These are phyloP conservation scores for Casuarius casuarius DNA, from an alignment of 2,113 vertebrate genomes.

Conservation along the genomic window DNA sequence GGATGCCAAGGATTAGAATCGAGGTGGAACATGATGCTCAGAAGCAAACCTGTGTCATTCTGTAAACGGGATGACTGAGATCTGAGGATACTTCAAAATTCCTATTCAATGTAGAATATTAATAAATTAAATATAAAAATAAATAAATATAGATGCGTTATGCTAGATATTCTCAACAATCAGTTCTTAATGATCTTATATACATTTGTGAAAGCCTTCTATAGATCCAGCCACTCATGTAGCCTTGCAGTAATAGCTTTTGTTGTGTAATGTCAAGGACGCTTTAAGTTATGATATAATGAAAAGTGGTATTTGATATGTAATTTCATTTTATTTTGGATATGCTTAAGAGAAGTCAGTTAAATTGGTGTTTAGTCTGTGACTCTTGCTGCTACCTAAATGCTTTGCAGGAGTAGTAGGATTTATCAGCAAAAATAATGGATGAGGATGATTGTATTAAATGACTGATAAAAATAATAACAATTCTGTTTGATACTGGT, in stretches of 20 bases:
- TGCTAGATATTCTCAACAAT: background rate
- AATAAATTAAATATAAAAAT: background rate
- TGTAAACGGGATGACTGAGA: background rate
- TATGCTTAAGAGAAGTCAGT: background rate
- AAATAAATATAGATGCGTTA: background rate
- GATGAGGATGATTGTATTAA: background rate
- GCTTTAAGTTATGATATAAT: background rate
- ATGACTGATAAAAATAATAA: background rate
- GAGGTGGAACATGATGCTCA: background rate
- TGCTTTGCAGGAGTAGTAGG: background rate
- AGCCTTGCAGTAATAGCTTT: background rate
- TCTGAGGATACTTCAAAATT: background rate
- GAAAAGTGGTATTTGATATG: background rate
- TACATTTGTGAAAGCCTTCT: background rate
- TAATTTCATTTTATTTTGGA: background rate
- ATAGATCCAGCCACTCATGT: background rate
- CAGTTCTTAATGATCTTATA: background rate
- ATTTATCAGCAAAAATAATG: background rate
- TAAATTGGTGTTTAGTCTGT: background rate
- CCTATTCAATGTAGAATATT: background rate
- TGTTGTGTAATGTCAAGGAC: rapidly evolving
- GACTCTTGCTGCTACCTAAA: background rate
- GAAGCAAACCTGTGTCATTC: background rate
- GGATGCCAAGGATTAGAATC: background rate
- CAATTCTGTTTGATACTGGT: background rate